phyloP scores from a whole-genome alignment of 1,140 invertebrate genomes.

The Scaptomyza pallida region DNA sequence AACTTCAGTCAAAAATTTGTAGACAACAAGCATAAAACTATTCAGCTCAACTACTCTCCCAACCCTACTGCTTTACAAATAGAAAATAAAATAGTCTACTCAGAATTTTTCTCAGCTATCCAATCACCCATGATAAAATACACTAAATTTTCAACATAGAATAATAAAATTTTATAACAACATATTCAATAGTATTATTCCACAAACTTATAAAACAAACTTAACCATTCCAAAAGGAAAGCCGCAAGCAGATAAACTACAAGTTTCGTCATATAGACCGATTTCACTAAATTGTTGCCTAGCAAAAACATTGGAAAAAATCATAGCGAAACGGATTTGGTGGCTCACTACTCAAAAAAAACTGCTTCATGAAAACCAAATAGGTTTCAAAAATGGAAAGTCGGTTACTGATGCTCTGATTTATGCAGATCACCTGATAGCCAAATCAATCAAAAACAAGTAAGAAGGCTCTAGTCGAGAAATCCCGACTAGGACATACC shows the following conservation, averaged over 20 bases:
- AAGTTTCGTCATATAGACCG: not conserved
- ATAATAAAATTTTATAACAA: not conserved
- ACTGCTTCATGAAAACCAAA: not conserved
- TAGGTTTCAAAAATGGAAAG: constrained; percentile 1
- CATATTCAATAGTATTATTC: not conserved
- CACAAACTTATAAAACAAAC: constrained; percentile 1
- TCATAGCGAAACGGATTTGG: not conserved
- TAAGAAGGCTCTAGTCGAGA: no score
- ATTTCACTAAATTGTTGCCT: not conserved
- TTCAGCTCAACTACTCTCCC: no score
- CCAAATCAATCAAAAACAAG: not conserved
- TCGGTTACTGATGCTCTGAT: constrained; percentile 5
- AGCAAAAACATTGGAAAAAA: not conserved
- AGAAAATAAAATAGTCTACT: not conserved
- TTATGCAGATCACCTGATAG: constrained; percentile 2
- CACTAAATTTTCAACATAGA: not conserved
- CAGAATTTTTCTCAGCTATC: not conserved
- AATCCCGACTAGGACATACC: no score
- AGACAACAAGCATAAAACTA: not conserved
- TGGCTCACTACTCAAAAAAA: no score
- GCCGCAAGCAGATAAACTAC: no score
- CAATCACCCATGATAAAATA: constrained; percentile 1
- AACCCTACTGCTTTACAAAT: not conserved
- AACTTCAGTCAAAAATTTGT: no score
- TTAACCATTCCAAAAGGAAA: not conserved